A percentile compares a stretch with the other conserved stretches of the same genome.
Conservation (phyloP, 2,888 invertebrate genomes). For the Chloroclystis v-ata region DNA sequence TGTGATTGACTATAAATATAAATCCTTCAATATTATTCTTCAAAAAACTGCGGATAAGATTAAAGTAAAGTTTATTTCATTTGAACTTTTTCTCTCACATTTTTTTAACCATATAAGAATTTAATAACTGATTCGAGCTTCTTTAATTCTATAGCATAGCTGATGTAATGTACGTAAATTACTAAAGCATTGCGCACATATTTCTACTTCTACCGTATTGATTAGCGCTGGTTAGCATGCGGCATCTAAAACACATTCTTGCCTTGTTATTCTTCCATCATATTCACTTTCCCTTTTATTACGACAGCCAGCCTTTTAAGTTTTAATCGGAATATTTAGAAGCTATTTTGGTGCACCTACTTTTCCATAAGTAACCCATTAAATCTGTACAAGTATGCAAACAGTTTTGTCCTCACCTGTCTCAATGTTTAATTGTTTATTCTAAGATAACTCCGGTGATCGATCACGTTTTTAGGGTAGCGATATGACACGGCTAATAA, state of each 20-base stretch:
- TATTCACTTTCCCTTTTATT: conserved; percentile 44
- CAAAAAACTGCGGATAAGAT: too few species aligned
- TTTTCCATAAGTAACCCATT: conserved; percentile 16
- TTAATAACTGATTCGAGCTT: too few species aligned
- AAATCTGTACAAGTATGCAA: conserved; percentile 46
- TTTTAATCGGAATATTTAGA: background rate
- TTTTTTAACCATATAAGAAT: too few species aligned
- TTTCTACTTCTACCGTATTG: conserved; percentile 44
- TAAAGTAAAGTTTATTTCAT: too few species aligned
- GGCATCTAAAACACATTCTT: conserved; percentile 50
- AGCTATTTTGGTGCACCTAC: too few species aligned
- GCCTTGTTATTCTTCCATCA: conserved; percentile 42
- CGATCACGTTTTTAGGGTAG: conserved; percentile 55
- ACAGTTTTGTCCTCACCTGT: conserved; percentile 59
- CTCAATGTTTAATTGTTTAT: conserved; percentile 44
- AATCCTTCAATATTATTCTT: too few species aligned
- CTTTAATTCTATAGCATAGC: too few species aligned
- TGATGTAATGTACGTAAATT: conserved; percentile 36
- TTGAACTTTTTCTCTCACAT: too few species aligned
- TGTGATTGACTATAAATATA: too few species aligned
- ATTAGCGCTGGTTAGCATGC: conserved; percentile 59
- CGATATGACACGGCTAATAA: conserved; percentile 54
- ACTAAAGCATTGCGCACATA: conserved; percentile 44
- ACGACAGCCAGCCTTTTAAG: conserved; percentile 31
- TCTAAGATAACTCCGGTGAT: conserved; percentile 58